Percentiles rank a stretch among this genome's conserved stretches.
phyloP scores from a whole-genome alignment of 1,140 invertebrate species.

The Venustaconcha ellipsiformis region DNA sequence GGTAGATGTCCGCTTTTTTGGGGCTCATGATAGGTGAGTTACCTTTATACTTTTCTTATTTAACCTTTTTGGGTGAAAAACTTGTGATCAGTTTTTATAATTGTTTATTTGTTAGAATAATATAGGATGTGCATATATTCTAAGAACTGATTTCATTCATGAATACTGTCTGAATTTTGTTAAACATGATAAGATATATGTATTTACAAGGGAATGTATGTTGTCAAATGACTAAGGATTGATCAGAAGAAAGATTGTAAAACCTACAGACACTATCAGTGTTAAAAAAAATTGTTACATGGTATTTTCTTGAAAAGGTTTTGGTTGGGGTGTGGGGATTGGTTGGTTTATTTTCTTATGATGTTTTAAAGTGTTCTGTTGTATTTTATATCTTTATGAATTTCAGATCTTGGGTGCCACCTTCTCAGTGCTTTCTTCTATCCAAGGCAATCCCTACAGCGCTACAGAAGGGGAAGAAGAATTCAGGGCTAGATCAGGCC shows the following conservation, averaged over 20 bases:
- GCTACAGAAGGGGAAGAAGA: conserved; percentile 72
- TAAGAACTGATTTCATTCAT: too few species aligned
- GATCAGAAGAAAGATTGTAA: too few species aligned
- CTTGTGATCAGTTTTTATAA: too few species aligned
- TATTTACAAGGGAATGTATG: not conserved
- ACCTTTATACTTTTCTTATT: not conserved
- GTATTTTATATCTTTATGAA: conserved; percentile 7
- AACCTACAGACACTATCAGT: too few species aligned
- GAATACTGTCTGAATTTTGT: too few species aligned
- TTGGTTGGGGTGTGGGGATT: not conserved
- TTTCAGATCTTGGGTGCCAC: conserved; percentile 83
- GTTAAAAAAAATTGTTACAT: too few species aligned
- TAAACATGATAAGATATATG: not conserved
- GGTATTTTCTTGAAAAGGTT: too few species aligned
- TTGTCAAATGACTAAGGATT: too few species aligned
- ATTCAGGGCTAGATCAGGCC: conserved; percentile 77
- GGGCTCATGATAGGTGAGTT: conserved; percentile 84
- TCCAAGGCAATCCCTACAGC: conserved; percentile 78
- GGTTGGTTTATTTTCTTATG: not conserved
- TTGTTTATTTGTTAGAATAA: too few species aligned
- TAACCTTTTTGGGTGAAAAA: too few species aligned
- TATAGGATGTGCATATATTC: too few species aligned
- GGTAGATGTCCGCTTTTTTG: conserved; percentile 94
- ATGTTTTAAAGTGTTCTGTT: not conserved
- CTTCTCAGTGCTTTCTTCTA: conserved; percentile 84